Evolutionary conservation across 2,797 vertebrate species (phyloP).

Genomic region (Tauraco hartlaubi): DNA sequence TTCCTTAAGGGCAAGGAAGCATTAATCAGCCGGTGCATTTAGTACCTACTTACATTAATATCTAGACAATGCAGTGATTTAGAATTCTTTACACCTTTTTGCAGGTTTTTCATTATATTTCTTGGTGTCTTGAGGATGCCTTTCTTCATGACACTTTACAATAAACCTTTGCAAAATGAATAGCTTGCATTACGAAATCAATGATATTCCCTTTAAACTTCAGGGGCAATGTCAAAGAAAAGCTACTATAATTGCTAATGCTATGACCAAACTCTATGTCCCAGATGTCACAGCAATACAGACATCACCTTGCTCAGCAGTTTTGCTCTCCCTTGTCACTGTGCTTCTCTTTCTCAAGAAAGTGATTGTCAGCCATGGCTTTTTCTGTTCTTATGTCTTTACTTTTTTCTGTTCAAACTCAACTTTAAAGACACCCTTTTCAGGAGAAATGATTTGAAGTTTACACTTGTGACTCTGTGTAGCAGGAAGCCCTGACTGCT

Average conservation of each 20-base stretch:
- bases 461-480: background rate
- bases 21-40: conserved; percentile 11
- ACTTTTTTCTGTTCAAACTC: background rate
- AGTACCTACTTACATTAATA: conserved; percentile 4
- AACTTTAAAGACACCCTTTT: background rate
- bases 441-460: background rate
- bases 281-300: conserved; percentile 44
- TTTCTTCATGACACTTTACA: background rate
- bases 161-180: conserved; percentile 54
- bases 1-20: conserved; percentile 4
- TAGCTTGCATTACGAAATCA: conserved; percentile 62
- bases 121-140: background rate
- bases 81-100: conserved; percentile 4
- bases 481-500: background rate
- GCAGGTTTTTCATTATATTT: conserved; percentile 15
- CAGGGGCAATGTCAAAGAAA: conserved; percentile 48
- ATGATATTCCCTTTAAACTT: conserved; percentile 31
- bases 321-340: conserved; percentile 47
- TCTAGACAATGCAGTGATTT: background rate
- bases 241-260: conserved; percentile 59
- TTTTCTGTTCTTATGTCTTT: background rate
- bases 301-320: conserved; percentile 31
- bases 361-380: background rate
- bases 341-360: background rate
- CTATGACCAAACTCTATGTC: conserved; percentile 15